phyloP scores from a whole-genome alignment of 2,888 invertebrate genomes.

The Ormia ochracea region DNA sequence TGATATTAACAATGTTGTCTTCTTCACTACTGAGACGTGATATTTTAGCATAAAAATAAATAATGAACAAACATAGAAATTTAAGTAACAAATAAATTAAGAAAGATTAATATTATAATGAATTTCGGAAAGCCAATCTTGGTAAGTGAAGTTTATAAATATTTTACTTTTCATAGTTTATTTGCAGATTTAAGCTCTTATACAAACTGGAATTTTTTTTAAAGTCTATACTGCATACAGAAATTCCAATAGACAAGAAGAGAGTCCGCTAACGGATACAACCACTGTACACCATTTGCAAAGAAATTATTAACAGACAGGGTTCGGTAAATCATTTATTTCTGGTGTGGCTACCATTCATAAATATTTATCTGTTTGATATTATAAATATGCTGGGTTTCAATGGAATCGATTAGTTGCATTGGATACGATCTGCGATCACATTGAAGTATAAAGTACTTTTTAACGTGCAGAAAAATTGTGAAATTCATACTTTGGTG shows the following conservation, averaged over 20 bases:
- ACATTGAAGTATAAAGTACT: too few relatives aligned
- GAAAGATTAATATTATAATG: neutral
- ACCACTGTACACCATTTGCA: neutral
- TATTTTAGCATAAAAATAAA: conserved; percentile 53
- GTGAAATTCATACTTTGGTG: too few relatives aligned
- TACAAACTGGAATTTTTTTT: neutral
- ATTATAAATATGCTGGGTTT: too few relatives aligned
- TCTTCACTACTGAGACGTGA: conserved; percentile 48
- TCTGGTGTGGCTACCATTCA: too few relatives aligned
- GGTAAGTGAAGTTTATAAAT: conserved; percentile 17
- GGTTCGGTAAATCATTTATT: neutral
- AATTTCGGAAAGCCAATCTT: conserved; percentile 15
- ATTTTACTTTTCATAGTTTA: neutral
- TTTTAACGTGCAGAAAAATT: too few relatives aligned
- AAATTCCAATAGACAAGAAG: conserved; percentile 62
- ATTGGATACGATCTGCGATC: too few relatives aligned
- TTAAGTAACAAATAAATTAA: conserved; percentile 9
- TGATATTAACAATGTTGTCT: neutral
- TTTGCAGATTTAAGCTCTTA: conserved; percentile 15
- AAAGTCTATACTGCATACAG: conserved; percentile 51
- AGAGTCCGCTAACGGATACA: conserved; percentile 20
- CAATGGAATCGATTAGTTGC: too few relatives aligned
- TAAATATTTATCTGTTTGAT: too few relatives aligned
- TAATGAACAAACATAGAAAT: neutral
- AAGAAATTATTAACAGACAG: neutral